These are phyloP conservation scores for Gephyroberyx darwinii DNA, from an alignment of 2,797 vertebrate genomes.

Conservation along the genomic window DNA sequence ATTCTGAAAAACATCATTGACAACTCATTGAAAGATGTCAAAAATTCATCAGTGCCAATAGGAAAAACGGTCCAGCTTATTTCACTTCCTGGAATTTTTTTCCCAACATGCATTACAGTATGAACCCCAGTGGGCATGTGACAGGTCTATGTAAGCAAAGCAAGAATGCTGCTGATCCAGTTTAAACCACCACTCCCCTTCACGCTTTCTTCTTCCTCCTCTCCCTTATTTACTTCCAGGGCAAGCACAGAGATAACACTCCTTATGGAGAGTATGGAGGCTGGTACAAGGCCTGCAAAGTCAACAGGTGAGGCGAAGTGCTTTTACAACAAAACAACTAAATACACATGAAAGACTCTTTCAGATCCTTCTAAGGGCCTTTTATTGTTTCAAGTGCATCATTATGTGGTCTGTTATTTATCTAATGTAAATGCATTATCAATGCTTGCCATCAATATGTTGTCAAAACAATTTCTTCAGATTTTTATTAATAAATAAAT, in stretches of 20 bases:
- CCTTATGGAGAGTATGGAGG: conserved; percentile 93
- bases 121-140: not conserved
- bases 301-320: conserved; percentile 87
- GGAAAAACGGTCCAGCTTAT: not conserved
- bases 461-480: not conserved
- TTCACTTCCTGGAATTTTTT: conserved; percentile 2
- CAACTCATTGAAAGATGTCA: not conserved
- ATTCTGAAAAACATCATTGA: not conserved
- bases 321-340: conserved; percentile 13
- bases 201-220: conserved; percentile 46
- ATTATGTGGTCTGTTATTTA: no score
- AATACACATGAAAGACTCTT: not conserved
- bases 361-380: no score
- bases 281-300: conserved; percentile 97
- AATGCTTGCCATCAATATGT: not conserved
- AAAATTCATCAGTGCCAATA: not conserved
- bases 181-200: conserved; percentile 35
- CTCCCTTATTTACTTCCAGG: conserved; percentile 78
- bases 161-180: conserved; percentile 50
- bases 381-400: no score
- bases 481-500: no score
- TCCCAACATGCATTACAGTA: not conserved
- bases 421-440: no score
- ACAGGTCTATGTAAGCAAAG: conserved; percentile 47
- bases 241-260: conserved; percentile 90